Percentiles rank a stretch among this genome's conserved stretches.
phyloP scores from a whole-genome alignment of 2,888 invertebrate species.

The Scaptomyza caliginosa region DNA sequence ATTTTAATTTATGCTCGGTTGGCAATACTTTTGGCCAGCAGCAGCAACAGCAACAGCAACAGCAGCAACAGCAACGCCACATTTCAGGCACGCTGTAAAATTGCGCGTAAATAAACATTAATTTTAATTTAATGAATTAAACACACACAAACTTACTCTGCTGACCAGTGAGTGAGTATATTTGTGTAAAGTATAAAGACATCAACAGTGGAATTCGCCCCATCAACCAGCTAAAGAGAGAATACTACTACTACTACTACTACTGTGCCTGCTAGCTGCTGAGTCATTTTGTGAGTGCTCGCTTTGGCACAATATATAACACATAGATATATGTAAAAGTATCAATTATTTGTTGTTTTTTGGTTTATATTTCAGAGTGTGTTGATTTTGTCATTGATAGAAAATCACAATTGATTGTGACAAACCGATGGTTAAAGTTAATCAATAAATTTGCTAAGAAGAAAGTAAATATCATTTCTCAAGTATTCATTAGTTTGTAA shows the following conservation, averaged over 20 bases:
- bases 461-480: too few relatives aligned
- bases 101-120: conserved; percentile 76
- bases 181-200: conserved; percentile 37
- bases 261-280: conserved; percentile 19
- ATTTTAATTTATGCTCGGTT: conserved; percentile 77
- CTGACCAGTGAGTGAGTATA: conserved; percentile 34
- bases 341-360: conserved; percentile 4
- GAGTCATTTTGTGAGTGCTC: conserved; percentile 46
- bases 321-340: conserved; percentile 48
- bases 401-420: conserved; percentile 1
- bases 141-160: conserved; percentile 30
- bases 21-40: conserved; percentile 74
- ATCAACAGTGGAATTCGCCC: conserved; percentile 41
- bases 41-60: conserved; percentile 17
- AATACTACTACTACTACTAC: background rate
- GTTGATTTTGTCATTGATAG: conserved; percentile 53
- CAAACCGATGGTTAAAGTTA: conserved; percentile 8
- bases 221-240: background rate
- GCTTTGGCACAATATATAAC: conserved; percentile 72
- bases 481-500: background rate
- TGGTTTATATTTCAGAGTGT: conserved; percentile 23
- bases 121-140: conserved; percentile 79
- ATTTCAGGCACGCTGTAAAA: conserved; percentile 68
- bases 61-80: conserved; percentile 47
- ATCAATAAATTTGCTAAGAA: background rate